Conservation (phyloP, 2,113 vertebrate species). For the Zosterops pallidus region DNA sequence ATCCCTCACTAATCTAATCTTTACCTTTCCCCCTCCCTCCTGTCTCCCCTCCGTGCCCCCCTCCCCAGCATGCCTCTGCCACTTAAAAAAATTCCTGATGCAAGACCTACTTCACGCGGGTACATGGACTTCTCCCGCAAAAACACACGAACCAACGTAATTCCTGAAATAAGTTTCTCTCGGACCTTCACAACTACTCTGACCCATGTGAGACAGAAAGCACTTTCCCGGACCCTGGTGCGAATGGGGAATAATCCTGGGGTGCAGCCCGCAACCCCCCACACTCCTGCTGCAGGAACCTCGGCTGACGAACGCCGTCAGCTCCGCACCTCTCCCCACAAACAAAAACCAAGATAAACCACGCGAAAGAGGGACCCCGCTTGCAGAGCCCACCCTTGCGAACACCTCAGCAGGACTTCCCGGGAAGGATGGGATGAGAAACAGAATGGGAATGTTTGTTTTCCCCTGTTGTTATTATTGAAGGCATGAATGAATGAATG, state of each 20-base stretch:
- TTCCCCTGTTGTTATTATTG: constrained; percentile 44
- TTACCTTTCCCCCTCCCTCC: neutral
- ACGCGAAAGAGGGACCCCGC: neutral
- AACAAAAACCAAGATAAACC: neutral
- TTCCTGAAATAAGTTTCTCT: neutral
- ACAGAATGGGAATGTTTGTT: constrained; percentile 25
- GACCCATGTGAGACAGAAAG: neutral
- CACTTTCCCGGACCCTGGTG: neutral
- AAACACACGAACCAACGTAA: neutral
- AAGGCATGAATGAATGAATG: constrained; percentile 40
- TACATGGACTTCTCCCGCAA: neutral
- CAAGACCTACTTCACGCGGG: neutral
- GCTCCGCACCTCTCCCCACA: neutral
- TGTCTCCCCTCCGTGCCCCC: too few relatives aligned
- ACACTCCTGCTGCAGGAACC: neutral
- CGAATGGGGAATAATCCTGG: neutral
- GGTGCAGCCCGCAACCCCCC: neutral
- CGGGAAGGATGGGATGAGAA: constrained; percentile 3
- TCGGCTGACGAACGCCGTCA: neutral
- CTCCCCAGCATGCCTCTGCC: neutral
- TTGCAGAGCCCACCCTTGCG: neutral
- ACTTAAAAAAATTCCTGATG: neutral
- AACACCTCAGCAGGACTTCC: neutral
- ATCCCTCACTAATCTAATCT: neutral
- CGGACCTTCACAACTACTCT: neutral